phyloP scores from a whole-genome alignment of 2,888 invertebrate genomes.

The Calameuta pallipes region DNA sequence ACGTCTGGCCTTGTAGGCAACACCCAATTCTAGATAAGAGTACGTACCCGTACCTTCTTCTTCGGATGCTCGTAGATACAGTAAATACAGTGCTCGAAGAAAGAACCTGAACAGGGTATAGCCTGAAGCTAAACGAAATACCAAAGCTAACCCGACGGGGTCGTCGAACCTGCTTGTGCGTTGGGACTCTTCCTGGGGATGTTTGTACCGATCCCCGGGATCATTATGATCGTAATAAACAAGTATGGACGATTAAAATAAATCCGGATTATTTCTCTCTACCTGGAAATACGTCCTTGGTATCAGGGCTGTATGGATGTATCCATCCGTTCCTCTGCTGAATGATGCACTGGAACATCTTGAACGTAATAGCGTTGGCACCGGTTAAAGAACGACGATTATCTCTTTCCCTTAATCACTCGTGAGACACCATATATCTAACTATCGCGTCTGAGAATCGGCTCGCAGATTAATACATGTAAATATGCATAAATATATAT shows the following conservation, averaged over 20 bases:
- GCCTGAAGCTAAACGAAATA: neutral
- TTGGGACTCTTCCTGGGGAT: neutral
- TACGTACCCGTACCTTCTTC: neutral
- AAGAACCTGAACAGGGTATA: neutral
- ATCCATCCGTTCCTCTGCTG: slow-evolving; percentile 84
- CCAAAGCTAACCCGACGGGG: neutral
- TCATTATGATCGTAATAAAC: neutral
- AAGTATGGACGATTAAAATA: neutral
- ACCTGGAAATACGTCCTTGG: slow-evolving; percentile 82
- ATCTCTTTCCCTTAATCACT: neutral
- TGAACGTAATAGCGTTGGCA: slow-evolving; percentile 17
- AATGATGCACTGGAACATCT: slow-evolving; percentile 86
- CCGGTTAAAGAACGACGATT: neutral
- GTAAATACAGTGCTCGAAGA: neutral
- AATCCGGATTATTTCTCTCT: slow-evolving; percentile 33
- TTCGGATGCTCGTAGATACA: neutral
- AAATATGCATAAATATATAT: neutral
- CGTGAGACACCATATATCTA: neutral
- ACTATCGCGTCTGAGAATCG: too few relatives aligned
- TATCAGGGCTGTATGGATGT: slow-evolving; percentile 77
- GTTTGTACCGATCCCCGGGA: neutral
- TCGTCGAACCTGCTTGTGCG: neutral
- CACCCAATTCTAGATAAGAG: neutral
- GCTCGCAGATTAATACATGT: neutral
- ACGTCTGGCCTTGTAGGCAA: neutral